Percentiles rank a stretch among this genome's conserved stretches.
Evolutionary conservation across 2,797 vertebrate genomes (phyloP).

Genomic region (Cossypha dichroa): DNA sequence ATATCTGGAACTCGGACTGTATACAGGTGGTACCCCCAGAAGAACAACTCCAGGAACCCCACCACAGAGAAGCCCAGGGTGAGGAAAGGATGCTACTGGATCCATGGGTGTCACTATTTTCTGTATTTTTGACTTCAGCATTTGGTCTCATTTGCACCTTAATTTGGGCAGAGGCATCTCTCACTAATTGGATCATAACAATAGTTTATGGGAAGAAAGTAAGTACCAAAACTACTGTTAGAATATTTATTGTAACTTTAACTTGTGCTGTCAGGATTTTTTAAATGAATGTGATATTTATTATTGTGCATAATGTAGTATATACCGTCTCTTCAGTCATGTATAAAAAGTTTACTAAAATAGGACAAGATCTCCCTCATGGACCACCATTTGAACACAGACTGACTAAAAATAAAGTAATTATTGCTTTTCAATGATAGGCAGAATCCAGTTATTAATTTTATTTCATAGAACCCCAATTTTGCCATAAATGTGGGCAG

Average conservation of each 20-base stretch:
- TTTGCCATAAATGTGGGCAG: background rate
- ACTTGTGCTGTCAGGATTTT: background rate
- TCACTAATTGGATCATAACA: background rate
- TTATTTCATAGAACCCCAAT: background rate
- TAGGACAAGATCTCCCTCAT: background rate
- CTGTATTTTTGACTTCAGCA: accelerated
- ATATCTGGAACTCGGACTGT: background rate
- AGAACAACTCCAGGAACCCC: background rate
- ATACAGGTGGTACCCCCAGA: background rate
- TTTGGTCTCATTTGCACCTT: background rate
- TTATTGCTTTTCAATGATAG: background rate
- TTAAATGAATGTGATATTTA: background rate
- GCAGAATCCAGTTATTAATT: background rate
- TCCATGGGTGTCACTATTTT: background rate
- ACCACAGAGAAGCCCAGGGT: accelerated
- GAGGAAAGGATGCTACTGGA: background rate
- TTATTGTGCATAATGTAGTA: background rate
- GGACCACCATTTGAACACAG: background rate
- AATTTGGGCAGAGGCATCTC: background rate
- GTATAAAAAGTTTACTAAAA: background rate
- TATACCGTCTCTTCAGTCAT: background rate
- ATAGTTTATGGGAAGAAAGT: background rate
- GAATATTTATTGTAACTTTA: background rate
- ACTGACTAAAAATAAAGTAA: background rate
- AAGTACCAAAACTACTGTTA: background rate